A percentile compares a stretch with the other conserved stretches of the same genome.
Conservation (phyloP, 2,888 invertebrate genomes). For the Oscheius sp. region DNA sequence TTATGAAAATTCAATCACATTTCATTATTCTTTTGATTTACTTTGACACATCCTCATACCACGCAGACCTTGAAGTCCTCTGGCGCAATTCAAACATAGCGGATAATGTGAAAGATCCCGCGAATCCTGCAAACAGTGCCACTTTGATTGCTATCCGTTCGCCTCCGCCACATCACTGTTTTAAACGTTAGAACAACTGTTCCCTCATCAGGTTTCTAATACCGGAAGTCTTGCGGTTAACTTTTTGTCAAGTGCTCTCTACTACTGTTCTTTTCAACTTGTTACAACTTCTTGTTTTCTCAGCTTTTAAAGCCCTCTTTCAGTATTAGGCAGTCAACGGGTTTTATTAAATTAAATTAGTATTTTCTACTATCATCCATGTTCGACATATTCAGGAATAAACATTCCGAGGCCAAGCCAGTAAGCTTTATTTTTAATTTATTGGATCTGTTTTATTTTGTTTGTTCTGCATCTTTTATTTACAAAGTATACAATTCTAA, state of each 20-base stretch:
- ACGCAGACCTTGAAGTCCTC: neutral
- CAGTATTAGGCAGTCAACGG: neutral
- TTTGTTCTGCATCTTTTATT: neutral
- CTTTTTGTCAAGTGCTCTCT: neutral
- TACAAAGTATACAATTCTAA: too few relatives aligned
- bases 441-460: neutral
- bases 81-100: slow-evolving; percentile 21
- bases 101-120: slow-evolving; percentile 17
- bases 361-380: neutral
- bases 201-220: slow-evolving; percentile 17
- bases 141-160: slow-evolving; percentile 13
- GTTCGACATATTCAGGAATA: slow-evolving; percentile 20
- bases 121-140: slow-evolving; percentile 17
- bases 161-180: slow-evolving; percentile 11
- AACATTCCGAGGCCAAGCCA: slow-evolving; percentile 14
- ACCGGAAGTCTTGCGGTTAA: neutral
- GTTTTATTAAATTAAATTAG: slow-evolving; percentile 9
- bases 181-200: slow-evolving; percentile 14
- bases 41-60: neutral
- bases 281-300: neutral
- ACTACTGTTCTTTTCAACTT: neutral
- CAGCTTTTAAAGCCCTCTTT: neutral
- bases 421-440: neutral
- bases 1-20: neutral
- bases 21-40: neutral